Conservation (phyloP, 2,888 invertebrate species). For the Lobophora halterata region DNA sequence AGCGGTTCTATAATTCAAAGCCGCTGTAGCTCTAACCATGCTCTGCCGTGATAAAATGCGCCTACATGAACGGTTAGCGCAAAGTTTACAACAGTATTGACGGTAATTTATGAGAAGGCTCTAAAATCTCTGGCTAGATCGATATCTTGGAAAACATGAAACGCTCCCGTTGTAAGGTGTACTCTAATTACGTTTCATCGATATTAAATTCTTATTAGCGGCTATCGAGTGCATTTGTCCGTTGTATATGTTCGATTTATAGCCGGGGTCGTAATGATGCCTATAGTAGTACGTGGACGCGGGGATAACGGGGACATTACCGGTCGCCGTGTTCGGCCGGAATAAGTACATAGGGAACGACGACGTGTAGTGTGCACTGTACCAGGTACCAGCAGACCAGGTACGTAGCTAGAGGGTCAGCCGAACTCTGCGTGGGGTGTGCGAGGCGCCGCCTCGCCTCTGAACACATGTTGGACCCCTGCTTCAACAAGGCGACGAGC, state of each 20-base stretch:
- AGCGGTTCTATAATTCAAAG: conserved; percentile 8
- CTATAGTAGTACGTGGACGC: conserved; percentile 31
- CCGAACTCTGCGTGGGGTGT: conserved; percentile 53
- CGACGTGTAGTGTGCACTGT: conserved; percentile 37
- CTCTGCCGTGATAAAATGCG: conserved; percentile 14
- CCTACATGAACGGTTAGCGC: conserved; percentile 23
- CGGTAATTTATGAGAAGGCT: conserved; percentile 14
- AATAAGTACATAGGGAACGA: conserved; percentile 47
- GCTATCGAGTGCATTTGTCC: conserved; percentile 21
- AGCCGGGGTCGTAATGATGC: conserved; percentile 28
- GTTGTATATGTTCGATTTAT: conserved; percentile 28
- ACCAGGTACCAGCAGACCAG: conserved; percentile 35
- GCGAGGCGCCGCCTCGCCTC: conserved; percentile 3
- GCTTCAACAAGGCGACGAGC: too few relatives aligned
- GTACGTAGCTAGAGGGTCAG: conserved; percentile 48
- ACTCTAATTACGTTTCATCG: conserved; percentile 20
- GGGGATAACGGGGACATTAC: conserved; percentile 61
- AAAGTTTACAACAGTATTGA: conserved; percentile 13
- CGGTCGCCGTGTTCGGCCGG: conserved; percentile 47
- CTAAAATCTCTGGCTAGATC: conserved; percentile 12
- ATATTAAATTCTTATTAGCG: conserved; percentile 18
- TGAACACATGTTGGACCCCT: background rate
- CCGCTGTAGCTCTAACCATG: too few relatives aligned
- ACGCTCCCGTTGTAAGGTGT: conserved; percentile 16
- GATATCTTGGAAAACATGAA: conserved; percentile 14